Evolutionary conservation across 2,113 vertebrate species (phyloP), one percentile per base, ranked within the genome.

Genomic region (Donacobius atricapilla): DNA sequence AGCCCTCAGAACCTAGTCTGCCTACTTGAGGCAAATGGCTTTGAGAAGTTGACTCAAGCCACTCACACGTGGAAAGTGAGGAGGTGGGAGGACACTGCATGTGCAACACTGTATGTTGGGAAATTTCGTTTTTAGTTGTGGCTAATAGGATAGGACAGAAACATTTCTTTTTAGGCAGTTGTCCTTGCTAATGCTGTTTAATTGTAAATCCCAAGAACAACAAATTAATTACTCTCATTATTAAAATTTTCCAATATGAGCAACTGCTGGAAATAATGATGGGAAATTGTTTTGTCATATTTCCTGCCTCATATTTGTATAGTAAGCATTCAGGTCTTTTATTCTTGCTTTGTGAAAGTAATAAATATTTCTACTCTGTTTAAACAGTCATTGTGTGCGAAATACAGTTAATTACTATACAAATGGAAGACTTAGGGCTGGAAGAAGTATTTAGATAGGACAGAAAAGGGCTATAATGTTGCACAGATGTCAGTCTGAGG

Each of bases 201-300:
- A 78, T 81, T 93, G 47, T 56, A 90, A 77, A 65, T 90, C 85
- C 83, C 44, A 68, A 68, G 56, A 87, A 64, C 25, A 37, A 37
- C 64, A 72, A 79, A 65, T 87, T 87, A 96, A 89, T 94, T 93
- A 69, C 31, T 58, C 40, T 93, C 20, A n/a, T 73, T 54, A 40
- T 85, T 92, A 83, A 88, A 37, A 33, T 92, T 90, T 96, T 93
- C 80, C 83, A 63, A 13, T 81, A 33, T 75, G 72, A 92, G 56
- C 64, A 68, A 90, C 71, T 78, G 40, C 60, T 94, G 88, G 85
- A 93, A 90, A 83, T 93, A 96, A 89, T 96, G 37, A 71, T 64
- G 44, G 83, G 40, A 92, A 90, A 89, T 80, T 40, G 35, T 91
- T 94, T 86, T 92, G 83, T 95, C 31, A 1, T 81, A 53, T 93